A percentile compares a stretch with the other conserved stretches of the same genome.
Conservation (phyloP, 1,140 invertebrate species). For the Meteorus sp. region DNA sequence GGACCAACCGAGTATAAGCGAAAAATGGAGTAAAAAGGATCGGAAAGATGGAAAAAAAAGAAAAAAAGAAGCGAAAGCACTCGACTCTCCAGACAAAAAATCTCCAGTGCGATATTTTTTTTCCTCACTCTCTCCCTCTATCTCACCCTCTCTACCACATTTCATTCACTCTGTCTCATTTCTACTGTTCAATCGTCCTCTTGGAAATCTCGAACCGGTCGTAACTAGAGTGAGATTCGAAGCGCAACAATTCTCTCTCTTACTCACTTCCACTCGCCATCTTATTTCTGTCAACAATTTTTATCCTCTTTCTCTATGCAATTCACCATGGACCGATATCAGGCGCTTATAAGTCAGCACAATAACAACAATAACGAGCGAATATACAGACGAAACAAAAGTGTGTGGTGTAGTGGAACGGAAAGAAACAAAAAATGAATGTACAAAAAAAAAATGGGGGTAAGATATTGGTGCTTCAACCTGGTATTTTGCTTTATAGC, state of each 20-base stretch:
- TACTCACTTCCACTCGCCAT: no score
- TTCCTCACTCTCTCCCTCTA: background rate
- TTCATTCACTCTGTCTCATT: no score
- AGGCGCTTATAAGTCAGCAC: no score
- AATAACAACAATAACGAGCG: no score
- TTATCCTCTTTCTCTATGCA: no score
- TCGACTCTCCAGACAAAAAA: constrained; percentile 34
- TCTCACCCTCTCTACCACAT: background rate
- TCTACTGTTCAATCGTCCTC: constrained; percentile 35
- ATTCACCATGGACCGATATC: no score
- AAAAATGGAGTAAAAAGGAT: no score
- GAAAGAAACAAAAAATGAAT: constrained; percentile 1
- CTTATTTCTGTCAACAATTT: no score
- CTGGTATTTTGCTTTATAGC: constrained; percentile 58
- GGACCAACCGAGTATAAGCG: no score
- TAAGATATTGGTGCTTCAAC: constrained; percentile 33
- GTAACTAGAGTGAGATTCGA: constrained; percentile 40
- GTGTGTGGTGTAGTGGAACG: background rate
- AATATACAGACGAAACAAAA: constrained; percentile 4
- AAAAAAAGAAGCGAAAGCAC: constrained; percentile 22
- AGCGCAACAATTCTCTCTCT: no score
- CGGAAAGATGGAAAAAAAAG: constrained; percentile 24
- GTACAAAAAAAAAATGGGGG: background rate
- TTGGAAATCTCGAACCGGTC: constrained; percentile 52
- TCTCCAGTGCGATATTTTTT: constrained; percentile 21